Evolutionary conservation across 1,140 invertebrate species (phyloP).

Genomic region (Drosophila bocki): DNA sequence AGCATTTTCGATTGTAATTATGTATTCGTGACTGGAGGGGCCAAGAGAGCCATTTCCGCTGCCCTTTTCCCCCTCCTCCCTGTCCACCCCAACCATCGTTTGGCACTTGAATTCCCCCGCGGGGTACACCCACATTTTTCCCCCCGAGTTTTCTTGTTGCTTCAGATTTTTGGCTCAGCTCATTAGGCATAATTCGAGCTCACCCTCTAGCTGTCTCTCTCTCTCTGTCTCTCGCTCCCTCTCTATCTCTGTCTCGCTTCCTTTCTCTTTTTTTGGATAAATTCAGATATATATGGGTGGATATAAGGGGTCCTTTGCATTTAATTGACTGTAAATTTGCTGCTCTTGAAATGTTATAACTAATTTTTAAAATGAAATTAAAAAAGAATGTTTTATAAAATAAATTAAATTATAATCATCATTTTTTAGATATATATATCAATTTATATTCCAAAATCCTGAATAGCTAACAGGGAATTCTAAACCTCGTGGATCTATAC

Average conservation of each 20-base stretch:
- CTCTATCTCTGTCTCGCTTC: neutral
- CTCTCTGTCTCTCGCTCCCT: neutral
- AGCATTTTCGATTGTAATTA: conserved; percentile 83
- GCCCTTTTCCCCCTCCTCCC: neutral
- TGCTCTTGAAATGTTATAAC: conserved; percentile 69
- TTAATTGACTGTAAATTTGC: conserved; percentile 82
- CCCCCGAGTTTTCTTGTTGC: conserved; percentile 16
- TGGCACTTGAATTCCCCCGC: neutral
- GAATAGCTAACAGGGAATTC: conserved; percentile 1
- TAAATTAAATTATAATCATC: neutral
- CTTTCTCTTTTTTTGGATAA: conserved; percentile 1
- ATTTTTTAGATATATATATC: no score
- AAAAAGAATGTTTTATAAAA: neutral
- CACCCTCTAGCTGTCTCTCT: neutral
- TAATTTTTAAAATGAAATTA: conserved; percentile 68
- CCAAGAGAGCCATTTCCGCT: conserved; percentile 39
- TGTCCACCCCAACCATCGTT: neutral
- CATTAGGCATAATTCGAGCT: conserved; percentile 74
- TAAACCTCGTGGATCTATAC: conserved; percentile 20
- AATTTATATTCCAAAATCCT: no score
- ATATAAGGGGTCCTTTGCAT: conserved; percentile 33
- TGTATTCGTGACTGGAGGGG: conserved; percentile 75
- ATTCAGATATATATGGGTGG: conserved; percentile 4
- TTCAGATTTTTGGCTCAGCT: conserved; percentile 58
- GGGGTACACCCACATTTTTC: neutral